These are phyloP conservation scores for Cosmia trapezina DNA, from an alignment of 2,888 invertebrate genomes.

Conservation along the genomic window DNA sequence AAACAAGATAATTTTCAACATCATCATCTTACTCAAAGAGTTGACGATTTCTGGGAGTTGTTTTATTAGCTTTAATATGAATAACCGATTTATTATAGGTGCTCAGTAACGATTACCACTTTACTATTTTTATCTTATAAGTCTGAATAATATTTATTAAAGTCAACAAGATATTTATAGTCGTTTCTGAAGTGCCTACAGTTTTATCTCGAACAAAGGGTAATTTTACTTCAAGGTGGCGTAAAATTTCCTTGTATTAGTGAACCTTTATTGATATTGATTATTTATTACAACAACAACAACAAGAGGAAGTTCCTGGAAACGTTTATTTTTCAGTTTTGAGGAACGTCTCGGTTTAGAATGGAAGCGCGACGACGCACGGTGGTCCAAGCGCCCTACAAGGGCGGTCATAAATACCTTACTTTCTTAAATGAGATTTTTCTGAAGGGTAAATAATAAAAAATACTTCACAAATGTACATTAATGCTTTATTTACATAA, in stretches of 20 bases:
- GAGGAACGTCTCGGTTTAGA: background rate
- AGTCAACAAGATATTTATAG: constrained; percentile 26
- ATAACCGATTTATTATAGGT: background rate
- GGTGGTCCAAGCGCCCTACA: no score
- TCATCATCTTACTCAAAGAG: no score
- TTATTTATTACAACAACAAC: constrained; percentile 17
- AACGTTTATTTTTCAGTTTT: constrained; percentile 23
- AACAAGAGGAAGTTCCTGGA: constrained; percentile 17
- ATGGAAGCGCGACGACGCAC: background rate
- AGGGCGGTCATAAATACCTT: no score
- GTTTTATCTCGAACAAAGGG: constrained; percentile 46
- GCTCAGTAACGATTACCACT: background rate
- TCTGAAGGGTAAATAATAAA: no score
- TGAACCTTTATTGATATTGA: constrained; percentile 41
- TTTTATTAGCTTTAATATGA: background rate
- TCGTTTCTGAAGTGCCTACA: constrained; percentile 3
- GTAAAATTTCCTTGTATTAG: constrained; percentile 44
- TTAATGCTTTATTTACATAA: no score
- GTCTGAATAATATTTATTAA: constrained; percentile 19
- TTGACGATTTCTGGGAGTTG: constrained; percentile 5
- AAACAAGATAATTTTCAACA: no score
- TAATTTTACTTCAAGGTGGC: constrained; percentile 38
- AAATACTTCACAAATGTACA: no score
- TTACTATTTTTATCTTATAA: constrained; percentile 11
- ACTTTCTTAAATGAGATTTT: no score